Evolutionary conservation across 2,888 invertebrate genomes (phyloP), one percentile per base, ranked within the genome.

Genomic region (Auanema freiburgensis): DNA sequence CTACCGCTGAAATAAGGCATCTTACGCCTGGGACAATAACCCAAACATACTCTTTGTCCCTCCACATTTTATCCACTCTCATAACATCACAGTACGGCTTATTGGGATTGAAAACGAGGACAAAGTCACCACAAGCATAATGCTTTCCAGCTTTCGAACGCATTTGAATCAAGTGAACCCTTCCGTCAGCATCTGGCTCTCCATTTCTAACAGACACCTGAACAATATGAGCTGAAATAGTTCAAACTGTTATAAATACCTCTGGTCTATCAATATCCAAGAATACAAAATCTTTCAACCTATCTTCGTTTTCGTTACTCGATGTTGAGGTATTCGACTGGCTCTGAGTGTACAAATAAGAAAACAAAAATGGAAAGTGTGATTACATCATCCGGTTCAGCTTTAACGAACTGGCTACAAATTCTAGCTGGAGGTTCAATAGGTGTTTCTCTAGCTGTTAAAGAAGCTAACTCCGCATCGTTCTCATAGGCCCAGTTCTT

Each of bases 21-120:
- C 3, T 53, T 2, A 25, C 3, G 18, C 23, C 12, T 25, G 12
- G 12, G 12, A 16, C 16, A 12, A 12, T 51, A 51, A 51, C 5
- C 1, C n/a, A 14, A 25, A 88, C 90, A 88, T 85, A 92, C 92
- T 90, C 90, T 84, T 90, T 89, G 51, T 92, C 91, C 80, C 91
- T 91, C 95, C 95, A 97, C 83, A 97, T 91, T 65, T 90, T 90
- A 84, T 96, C 93, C 71, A 97, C 91, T 84, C 95, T 91, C 12
- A 93, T 91, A 67, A 97, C 91, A 79, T 92, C 89, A 84, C 94
- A 93, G 84, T 91, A 90, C 54, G 92, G 92, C 16, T 91, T 91
- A 79, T 92, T 91, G 0, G 91, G 92, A 14, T 83, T 81, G 65
- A 92, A 92, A 14, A 96, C 92, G 83, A 95, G 94, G 50, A 97